phyloP scores from a whole-genome alignment of 2,797 vertebrate species.

The Sebastes diaconus region DNA sequence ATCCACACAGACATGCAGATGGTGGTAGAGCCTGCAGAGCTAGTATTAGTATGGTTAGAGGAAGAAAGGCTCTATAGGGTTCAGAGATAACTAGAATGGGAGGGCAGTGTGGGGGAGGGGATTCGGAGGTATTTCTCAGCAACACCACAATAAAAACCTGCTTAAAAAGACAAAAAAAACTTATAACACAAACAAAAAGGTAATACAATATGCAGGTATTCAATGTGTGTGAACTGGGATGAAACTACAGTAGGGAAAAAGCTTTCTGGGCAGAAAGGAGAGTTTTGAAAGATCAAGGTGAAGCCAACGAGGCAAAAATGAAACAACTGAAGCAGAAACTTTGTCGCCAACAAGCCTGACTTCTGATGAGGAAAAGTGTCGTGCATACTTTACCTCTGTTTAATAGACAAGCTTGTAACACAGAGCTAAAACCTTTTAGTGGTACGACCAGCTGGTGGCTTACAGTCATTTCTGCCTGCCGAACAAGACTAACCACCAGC shows the following conservation, averaged over 20 bases:
- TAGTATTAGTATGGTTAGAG: constrained; percentile 57
- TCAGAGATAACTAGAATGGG: constrained; percentile 18
- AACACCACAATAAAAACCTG: constrained; percentile 87
- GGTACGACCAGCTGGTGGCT: not conserved
- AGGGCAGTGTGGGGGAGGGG: constrained; percentile 58
- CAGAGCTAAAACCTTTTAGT: not conserved
- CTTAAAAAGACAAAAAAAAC: constrained; percentile 87
- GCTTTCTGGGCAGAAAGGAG: constrained; percentile 6
- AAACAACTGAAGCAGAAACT: not conserved
- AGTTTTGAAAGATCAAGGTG: constrained; percentile 30
- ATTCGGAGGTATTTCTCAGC: constrained; percentile 69
- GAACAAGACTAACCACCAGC: not conserved
- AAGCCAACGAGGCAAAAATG: constrained; percentile 7
- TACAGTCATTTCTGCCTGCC: not conserved
- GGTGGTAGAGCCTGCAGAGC: constrained; percentile 47
- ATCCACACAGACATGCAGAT: constrained; percentile 74
- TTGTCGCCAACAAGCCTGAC: not conserved
- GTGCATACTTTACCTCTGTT: not conserved
- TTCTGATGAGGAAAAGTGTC: not conserved
- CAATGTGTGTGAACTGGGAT: constrained; percentile 15
- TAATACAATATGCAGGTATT: constrained; percentile 48
- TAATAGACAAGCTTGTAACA: not conserved
- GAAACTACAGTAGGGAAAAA: constrained; percentile 14
- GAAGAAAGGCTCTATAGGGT: constrained; percentile 6
- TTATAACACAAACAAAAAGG: constrained; percentile 57